Evolutionary conservation across 2,888 invertebrate species (phyloP).

Genomic region (Blera fallax): DNA sequence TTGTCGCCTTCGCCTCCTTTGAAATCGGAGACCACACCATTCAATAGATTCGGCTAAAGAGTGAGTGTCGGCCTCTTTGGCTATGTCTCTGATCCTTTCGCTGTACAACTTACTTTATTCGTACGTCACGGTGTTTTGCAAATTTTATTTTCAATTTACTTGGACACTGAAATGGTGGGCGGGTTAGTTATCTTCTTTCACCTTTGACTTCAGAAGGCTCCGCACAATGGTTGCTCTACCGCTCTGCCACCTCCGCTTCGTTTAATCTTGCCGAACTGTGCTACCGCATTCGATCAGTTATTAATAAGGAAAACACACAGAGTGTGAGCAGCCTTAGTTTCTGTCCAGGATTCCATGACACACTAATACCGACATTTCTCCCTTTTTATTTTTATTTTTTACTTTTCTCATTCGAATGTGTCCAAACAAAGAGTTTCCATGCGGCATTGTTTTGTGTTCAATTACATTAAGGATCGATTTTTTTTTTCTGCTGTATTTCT

Average conservation of each 20-base stretch:
- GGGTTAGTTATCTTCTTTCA: constrained; percentile 78
- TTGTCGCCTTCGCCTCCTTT: constrained; percentile 79
- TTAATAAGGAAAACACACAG: constrained; percentile 68
- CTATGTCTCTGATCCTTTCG: constrained; percentile 50
- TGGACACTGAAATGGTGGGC: constrained; percentile 61
- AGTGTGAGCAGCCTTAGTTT: constrained; percentile 33
- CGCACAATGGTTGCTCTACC: constrained; percentile 37
- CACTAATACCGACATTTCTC: not conserved
- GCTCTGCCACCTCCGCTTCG: constrained; percentile 73
- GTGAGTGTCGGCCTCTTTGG: constrained; percentile 52
- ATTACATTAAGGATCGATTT: constrained; percentile 69
- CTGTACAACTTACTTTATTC: constrained; percentile 68
- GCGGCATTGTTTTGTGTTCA: constrained; percentile 69
- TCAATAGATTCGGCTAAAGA: constrained; percentile 1
- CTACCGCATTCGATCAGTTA: constrained; percentile 74
- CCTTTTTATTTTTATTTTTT: constrained; percentile 45
- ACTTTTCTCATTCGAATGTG: constrained; percentile 68
- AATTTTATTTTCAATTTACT: constrained; percentile 79
- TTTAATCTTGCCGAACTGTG: constrained; percentile 78
- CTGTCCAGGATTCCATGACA: constrained; percentile 43
- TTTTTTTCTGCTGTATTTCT: constrained; percentile 17
- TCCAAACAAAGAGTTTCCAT: constrained; percentile 71
- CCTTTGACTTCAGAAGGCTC: constrained; percentile 72
- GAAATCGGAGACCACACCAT: constrained; percentile 67
- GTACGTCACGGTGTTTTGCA: constrained; percentile 75